Conservation (phyloP, 2,797 vertebrate species). For the Acipenser ruthenus region DNA sequence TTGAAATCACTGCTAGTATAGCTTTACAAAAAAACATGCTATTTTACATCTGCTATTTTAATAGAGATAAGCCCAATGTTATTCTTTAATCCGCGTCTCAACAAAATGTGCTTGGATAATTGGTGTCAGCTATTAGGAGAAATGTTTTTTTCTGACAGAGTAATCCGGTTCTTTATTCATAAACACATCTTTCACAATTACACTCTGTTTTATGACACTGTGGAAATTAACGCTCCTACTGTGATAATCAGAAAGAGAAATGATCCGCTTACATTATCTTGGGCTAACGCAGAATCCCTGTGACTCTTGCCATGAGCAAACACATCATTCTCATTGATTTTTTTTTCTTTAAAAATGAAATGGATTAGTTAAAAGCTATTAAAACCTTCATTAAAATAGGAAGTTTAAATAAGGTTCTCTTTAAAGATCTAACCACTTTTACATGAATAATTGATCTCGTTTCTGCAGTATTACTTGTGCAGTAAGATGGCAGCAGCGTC, state of each 20-base stretch:
- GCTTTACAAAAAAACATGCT: no score
- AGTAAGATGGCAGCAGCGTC: no score
- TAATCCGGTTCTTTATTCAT: conserved; percentile 2
- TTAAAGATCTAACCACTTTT: neutral
- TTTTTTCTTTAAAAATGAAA: neutral
- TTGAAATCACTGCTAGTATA: no score
- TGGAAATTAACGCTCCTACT: conserved; percentile 3
- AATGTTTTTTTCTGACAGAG: neutral
- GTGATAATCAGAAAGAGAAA: conserved; percentile 1
- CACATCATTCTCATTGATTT: conserved; percentile 3
- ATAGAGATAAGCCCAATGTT: neutral
- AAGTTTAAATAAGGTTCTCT: conserved; percentile 2
- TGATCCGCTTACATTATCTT: conserved; percentile 1
- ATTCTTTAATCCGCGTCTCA: neutral
- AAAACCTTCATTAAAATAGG: neutral
- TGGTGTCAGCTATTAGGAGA: neutral
- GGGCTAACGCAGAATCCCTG: neutral
- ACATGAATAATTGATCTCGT: neutral
- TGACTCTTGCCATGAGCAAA: neutral
- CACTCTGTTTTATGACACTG: neutral
- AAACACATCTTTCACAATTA: conserved; percentile 7
- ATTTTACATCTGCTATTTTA: neutral
- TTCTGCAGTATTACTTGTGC: no score
- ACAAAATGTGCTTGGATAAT: neutral
- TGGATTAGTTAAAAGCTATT: neutral